phyloP scores from a whole-genome alignment of 2,888 invertebrate species.

The Celastrina argiolus region DNA sequence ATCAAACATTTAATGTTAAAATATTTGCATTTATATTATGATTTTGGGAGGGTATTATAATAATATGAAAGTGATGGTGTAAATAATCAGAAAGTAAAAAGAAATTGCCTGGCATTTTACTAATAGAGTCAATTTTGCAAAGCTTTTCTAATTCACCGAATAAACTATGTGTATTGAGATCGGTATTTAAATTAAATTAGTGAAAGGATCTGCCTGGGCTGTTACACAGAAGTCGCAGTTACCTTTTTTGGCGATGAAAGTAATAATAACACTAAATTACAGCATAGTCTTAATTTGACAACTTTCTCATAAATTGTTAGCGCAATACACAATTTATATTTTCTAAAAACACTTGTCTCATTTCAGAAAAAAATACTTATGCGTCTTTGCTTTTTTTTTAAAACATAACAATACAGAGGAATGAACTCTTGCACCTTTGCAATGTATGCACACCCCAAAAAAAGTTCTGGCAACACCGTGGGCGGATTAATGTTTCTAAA shows the following conservation, averaged over 20 bases:
- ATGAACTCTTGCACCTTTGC: not conserved
- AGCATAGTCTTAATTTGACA: constrained; percentile 8
- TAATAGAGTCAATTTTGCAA: not conserved
- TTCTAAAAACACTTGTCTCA: not conserved
- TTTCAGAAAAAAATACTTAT: too few species aligned
- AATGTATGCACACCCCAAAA: constrained; percentile 6
- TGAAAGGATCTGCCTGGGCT: constrained; percentile 1
- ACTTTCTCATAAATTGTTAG: not conserved
- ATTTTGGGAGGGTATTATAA: too few species aligned
- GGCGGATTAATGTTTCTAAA: constrained; percentile 49
- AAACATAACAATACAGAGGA: not conserved
- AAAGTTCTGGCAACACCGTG: constrained; percentile 32
- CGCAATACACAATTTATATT: not conserved
- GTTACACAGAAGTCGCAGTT: not conserved
- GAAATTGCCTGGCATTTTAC: not conserved
- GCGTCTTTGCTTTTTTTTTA: not conserved
- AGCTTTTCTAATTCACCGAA: not conserved
- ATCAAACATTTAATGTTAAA: too few species aligned
- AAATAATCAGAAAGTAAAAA: not conserved
- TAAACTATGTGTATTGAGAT: not conserved
- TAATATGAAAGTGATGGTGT: too few species aligned
- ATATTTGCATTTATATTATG: too few species aligned
- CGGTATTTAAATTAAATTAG: not conserved
- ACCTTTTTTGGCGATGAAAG: constrained; percentile 14
- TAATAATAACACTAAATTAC: constrained; percentile 13